A percentile compares a stretch with the other conserved stretches of the same genome.
Conservation (phyloP, 2,797 vertebrate genomes). For the Pygocentrus nattereri region DNA sequence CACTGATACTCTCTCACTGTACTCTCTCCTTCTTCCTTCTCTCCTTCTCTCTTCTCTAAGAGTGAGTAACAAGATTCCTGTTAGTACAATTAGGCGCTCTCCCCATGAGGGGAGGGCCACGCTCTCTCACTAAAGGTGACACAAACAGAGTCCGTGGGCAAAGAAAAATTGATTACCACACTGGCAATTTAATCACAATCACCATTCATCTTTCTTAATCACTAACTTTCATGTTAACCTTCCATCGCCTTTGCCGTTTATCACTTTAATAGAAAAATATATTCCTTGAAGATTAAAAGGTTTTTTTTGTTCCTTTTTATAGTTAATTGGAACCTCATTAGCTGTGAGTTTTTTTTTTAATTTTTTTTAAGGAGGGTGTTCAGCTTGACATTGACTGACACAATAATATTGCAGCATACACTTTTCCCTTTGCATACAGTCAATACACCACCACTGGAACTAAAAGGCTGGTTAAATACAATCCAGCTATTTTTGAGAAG, state of each 20-base stretch:
- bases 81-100: neutral
- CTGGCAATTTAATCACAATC: conserved; percentile 59
- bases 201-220: conserved; percentile 63
- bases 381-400: conserved; percentile 13
- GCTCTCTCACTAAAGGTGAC: conserved; percentile 35
- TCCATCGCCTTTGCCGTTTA: conserved; percentile 54
- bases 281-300: conserved; percentile 59
- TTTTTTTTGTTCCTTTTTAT: conserved; percentile 46
- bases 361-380: neutral
- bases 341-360: conserved; percentile 41
- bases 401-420: neutral
- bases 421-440: neutral
- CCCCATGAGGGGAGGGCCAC: neutral
- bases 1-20: neutral
- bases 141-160: conserved; percentile 22
- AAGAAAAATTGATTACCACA: conserved; percentile 60
- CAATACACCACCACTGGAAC: neutral
- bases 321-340: conserved; percentile 66
- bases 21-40: neutral
- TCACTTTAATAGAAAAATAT: conserved; percentile 60
- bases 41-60: neutral
- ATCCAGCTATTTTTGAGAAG: too few species aligned
- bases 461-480: neutral
- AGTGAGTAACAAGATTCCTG: conserved; percentile 10
- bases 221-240: conserved; percentile 55